Evolutionary conservation across 2,888 invertebrate species (phyloP).

Genomic region (Catocala nupta): DNA sequence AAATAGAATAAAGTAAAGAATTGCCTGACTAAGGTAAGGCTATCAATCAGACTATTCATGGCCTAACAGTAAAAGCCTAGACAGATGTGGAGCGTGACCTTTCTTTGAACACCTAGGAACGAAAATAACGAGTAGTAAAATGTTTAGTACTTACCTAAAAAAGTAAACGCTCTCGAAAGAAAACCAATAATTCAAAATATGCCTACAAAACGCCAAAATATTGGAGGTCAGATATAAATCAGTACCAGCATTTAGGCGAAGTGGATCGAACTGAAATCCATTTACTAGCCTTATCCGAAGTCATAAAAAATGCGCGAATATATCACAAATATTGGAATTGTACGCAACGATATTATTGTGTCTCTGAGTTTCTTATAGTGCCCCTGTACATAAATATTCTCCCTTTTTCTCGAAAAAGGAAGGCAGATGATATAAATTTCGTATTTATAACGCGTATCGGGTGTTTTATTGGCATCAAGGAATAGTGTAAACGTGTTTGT

Average conservation of each 20-base stretch:
- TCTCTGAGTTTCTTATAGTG: slow-evolving; percentile 2
- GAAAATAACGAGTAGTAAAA: background rate
- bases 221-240: slow-evolving; percentile 24
- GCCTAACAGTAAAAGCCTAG: too few species aligned
- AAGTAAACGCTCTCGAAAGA: background rate
- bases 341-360: background rate
- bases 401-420: slow-evolving; percentile 12
- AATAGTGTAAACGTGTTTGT: slow-evolving; percentile 8
- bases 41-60: too few species aligned
- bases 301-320: slow-evolving; percentile 24
- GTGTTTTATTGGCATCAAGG: slow-evolving; percentile 12
- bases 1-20: too few species aligned
- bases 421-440: slow-evolving; percentile 14
- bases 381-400: slow-evolving; percentile 4
- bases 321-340: slow-evolving; percentile 16
- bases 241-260: slow-evolving; percentile 11
- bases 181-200: background rate
- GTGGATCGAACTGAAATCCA: slow-evolving; percentile 28
- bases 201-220: background rate
- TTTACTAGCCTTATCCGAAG: slow-evolving; percentile 17
- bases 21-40: too few species aligned
- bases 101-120: too few species aligned
- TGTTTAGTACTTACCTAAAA: background rate
- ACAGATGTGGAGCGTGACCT: too few species aligned
- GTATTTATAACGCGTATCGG: slow-evolving; percentile 21